Conservation (phyloP, 1,140 invertebrate species). For the Mactra quadrangularis region DNA sequence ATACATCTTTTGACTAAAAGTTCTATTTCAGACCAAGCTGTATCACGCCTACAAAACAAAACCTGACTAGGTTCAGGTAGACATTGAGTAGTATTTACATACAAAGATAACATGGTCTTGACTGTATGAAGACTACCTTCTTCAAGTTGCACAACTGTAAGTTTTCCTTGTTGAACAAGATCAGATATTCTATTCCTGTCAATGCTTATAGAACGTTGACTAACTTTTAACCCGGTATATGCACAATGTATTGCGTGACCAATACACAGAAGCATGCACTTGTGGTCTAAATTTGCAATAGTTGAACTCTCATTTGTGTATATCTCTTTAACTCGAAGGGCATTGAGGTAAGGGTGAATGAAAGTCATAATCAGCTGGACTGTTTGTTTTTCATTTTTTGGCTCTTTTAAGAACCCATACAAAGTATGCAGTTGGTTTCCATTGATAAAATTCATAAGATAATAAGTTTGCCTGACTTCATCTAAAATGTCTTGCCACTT, state of each 20-base stretch:
- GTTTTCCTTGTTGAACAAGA: conserved; percentile 36
- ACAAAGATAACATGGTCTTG: conserved; percentile 63
- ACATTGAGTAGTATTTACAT: conserved; percentile 57
- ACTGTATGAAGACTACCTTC: conserved; percentile 54
- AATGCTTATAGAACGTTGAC: too few species aligned
- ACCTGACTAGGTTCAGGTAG: conserved; percentile 66
- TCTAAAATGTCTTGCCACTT: conserved; percentile 53
- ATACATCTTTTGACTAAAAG: conserved; percentile 63
- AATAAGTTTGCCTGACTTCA: conserved; percentile 44
- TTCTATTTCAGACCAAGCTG: conserved; percentile 61
- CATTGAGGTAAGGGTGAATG: conserved; percentile 42
- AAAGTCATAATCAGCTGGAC: conserved; percentile 49
- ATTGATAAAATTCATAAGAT: conserved; percentile 68
- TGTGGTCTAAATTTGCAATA: neutral
- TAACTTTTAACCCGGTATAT: neutral
- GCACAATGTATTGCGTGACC: neutral
- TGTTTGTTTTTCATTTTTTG: neutral
- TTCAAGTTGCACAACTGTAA: conserved; percentile 49
- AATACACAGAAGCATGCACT: neutral
- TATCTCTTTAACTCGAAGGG: neutral
- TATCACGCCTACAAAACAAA: conserved; percentile 63
- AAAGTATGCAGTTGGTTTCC: conserved; percentile 61
- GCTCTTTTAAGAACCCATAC: conserved; percentile 50
- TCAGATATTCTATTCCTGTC: too few species aligned
- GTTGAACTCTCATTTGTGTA: neutral